Evolutionary conservation across 2,797 vertebrate species (phyloP).

Genomic region (Apogon talboti): DNA sequence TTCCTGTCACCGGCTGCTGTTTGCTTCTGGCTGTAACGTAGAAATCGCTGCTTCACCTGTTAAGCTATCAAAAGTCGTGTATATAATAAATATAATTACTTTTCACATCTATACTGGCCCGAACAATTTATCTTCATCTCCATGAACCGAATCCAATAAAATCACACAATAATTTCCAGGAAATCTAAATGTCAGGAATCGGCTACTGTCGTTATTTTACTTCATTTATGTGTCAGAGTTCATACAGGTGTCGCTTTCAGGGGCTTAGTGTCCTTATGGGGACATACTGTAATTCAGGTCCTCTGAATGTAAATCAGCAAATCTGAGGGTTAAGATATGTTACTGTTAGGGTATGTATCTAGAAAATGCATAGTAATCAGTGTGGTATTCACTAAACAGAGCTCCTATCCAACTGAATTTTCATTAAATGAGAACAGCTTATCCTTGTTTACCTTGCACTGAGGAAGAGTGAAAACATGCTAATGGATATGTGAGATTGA

Average conservation of each 20-base stretch:
- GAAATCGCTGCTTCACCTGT: conserved; percentile 18
- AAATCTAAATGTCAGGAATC: conserved; percentile 6
- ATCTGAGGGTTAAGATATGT: too few species aligned
- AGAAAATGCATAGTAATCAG: too few species aligned
- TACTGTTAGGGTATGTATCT: too few species aligned
- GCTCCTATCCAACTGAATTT: conserved; percentile 9
- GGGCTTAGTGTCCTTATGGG: too few species aligned
- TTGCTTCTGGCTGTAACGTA: conserved; percentile 21
- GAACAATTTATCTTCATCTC: too few species aligned
- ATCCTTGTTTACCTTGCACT: conserved; percentile 33
- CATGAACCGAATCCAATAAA: conserved; percentile 10
- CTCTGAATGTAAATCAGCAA: too few species aligned
- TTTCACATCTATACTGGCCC: background rate
- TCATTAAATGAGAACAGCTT: conserved; percentile 33
- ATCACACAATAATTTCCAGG: conserved; percentile 2
- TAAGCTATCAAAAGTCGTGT: conserved; percentile 19
- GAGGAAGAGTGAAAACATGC: background rate
- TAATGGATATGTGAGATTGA: too few species aligned
- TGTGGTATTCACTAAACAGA: background rate
- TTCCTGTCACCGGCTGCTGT: conserved; percentile 44
- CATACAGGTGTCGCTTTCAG: too few species aligned
- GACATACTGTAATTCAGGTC: too few species aligned
- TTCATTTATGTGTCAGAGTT: conserved; percentile 3
- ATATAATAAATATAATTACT: conserved; percentile 17
- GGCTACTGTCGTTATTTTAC: conserved; percentile 20